Evolutionary conservation across 2,797 vertebrate species (phyloP).

Genomic region (Aulostomus chinensis): DNA sequence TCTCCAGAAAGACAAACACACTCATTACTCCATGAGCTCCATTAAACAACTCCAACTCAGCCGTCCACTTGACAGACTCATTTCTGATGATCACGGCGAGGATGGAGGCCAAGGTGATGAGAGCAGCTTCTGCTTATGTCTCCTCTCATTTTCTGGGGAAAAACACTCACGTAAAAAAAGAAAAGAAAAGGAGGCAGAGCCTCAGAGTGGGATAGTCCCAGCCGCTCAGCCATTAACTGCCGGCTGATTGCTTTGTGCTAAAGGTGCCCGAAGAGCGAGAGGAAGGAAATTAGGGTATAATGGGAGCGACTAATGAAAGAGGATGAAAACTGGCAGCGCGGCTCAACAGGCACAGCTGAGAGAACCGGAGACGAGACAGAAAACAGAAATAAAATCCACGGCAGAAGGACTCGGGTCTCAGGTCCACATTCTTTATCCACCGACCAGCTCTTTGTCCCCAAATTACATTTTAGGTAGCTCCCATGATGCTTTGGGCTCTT

Average conservation of each 20-base stretch:
- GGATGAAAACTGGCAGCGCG: slow-evolving; percentile 77
- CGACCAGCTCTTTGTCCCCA: not conserved
- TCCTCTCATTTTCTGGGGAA: slow-evolving; percentile 54
- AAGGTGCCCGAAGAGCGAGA: slow-evolving; percentile 67
- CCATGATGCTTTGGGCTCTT: too few species aligned
- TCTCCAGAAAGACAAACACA: slow-evolving; percentile 38
- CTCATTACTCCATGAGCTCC: slow-evolving; percentile 33
- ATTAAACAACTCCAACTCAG: slow-evolving; percentile 35
- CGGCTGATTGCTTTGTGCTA: slow-evolving; percentile 77
- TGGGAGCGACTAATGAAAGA: slow-evolving; percentile 79
- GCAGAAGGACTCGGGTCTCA: too few species aligned
- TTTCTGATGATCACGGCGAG: slow-evolving; percentile 39
- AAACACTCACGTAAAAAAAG: slow-evolving; percentile 13
- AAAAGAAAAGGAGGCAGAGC: slow-evolving; percentile 16
- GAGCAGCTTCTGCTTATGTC: slow-evolving; percentile 52
- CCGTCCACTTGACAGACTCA: slow-evolving; percentile 39
- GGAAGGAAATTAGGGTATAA: slow-evolving; percentile 81
- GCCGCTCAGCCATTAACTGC: slow-evolving; percentile 60
- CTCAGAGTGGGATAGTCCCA: slow-evolving; percentile 49
- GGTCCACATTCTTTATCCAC: too few species aligned
- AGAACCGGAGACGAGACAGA: slow-evolving; percentile 29
- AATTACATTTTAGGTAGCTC: too few species aligned
- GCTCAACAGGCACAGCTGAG: slow-evolving; percentile 55
- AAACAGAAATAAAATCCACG: not conserved
- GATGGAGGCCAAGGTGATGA: slow-evolving; percentile 28